phyloP scores from a whole-genome alignment of 2,888 invertebrate genomes.

The Pandemis heparana region DNA sequence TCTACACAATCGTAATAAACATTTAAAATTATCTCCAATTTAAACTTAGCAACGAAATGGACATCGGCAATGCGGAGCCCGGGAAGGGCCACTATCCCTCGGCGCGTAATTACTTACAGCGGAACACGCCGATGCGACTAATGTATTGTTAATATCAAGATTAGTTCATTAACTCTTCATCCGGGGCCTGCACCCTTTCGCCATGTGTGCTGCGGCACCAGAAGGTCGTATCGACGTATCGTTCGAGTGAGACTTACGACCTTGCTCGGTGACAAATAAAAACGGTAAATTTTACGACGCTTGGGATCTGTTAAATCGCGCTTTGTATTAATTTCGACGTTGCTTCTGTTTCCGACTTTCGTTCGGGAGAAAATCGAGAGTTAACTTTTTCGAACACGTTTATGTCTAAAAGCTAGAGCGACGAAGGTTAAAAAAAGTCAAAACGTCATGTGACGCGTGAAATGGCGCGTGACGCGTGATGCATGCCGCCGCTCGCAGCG shows the following conservation, averaged over 20 bases:
- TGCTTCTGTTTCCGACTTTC: slow-evolving; percentile 59
- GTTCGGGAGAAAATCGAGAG: slow-evolving; percentile 32
- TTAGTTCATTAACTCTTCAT: slow-evolving; percentile 85
- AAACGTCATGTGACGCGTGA: slow-evolving; percentile 6
- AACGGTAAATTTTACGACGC: slow-evolving; percentile 70
- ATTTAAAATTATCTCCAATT: slow-evolving; percentile 43
- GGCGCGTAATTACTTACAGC: slow-evolving; percentile 53
- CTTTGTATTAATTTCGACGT: slow-evolving; percentile 79
- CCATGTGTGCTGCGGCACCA: slow-evolving; percentile 40
- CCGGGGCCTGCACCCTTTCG: slow-evolving; percentile 53
- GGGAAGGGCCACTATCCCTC: slow-evolving; percentile 50
- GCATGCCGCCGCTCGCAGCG: slow-evolving; percentile 17
- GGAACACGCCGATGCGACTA: slow-evolving; percentile 78
- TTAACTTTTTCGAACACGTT: background rate
- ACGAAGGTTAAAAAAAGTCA: background rate
- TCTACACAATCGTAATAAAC: slow-evolving; percentile 35
- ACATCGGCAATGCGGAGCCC: slow-evolving; percentile 41
- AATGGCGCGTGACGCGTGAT: slow-evolving; percentile 32
- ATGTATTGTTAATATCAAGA: slow-evolving; percentile 85
- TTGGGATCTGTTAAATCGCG: slow-evolving; percentile 70
- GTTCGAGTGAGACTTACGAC: slow-evolving; percentile 17
- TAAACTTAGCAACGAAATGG: slow-evolving; percentile 43
- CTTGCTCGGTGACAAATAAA: slow-evolving; percentile 57
- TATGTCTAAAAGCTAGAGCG: background rate
- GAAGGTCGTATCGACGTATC: slow-evolving; percentile 18